Conservation (phyloP, 2,888 invertebrate genomes). For the Xanthia icteritia region DNA sequence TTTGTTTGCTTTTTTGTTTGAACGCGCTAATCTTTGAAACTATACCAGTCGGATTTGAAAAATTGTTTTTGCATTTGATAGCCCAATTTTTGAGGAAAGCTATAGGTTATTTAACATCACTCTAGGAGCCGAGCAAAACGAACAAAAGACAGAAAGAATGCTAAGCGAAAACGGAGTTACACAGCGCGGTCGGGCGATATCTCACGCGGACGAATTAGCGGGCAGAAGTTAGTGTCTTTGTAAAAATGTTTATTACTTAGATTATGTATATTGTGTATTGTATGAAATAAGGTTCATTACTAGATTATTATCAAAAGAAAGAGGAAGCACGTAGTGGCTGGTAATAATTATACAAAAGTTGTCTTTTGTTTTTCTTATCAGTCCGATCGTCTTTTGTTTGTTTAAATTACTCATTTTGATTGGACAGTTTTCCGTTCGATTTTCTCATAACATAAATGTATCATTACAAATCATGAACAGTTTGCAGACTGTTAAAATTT, state of each 20-base stretch:
- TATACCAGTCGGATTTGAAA: not conserved
- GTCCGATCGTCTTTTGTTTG: not conserved
- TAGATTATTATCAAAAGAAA: conserved; percentile 10
- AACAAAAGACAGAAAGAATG: not conserved
- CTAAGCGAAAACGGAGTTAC: not conserved
- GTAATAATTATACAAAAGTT: not conserved
- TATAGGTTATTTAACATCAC: not conserved
- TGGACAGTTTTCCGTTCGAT: not conserved
- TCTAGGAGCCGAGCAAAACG: not conserved
- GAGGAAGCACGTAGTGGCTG: not conserved
- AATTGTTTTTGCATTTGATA: not conserved
- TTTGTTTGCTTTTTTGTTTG: not conserved
- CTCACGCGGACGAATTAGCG: not conserved
- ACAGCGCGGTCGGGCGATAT: not conserved
- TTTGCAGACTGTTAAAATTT: not conserved
- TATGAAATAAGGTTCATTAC: not conserved
- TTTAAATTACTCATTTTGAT: not conserved
- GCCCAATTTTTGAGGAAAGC: not conserved
- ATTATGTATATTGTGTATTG: conserved; percentile 20
- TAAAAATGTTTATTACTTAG: conserved; percentile 1
- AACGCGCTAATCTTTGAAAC: too few relatives aligned
- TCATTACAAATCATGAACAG: not conserved
- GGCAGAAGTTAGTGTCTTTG: not conserved
- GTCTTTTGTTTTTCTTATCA: not conserved
- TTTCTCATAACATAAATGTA: too few relatives aligned